Evolutionary conservation across 2,888 invertebrate genomes (phyloP), one percentile per base, ranked within the genome.

Genomic region (Scaptomyza polygonia): DNA sequence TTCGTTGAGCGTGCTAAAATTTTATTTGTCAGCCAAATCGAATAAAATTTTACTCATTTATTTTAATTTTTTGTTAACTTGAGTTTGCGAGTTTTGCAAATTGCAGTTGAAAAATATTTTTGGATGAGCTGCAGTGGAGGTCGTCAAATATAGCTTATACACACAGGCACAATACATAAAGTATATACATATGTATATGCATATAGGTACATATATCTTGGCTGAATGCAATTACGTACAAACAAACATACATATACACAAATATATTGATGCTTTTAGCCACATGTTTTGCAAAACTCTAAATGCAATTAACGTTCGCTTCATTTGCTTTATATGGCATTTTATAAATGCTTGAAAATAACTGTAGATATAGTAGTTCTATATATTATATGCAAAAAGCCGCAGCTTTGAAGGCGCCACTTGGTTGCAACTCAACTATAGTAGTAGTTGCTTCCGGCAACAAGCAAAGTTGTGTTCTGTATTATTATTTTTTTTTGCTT

Each of bases 1-100:
- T 69, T 59, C 69, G 70, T 62, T 39, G 48, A 77, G 72, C 72
- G 81, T 84, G 87, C 86, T 86, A 81, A 86, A 86, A 72, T 55
- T 64, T 72, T 53, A 67, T 63, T 70, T 71, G 72, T 73, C 77
- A 48, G 77, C 52, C 52, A 67, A 72, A 47, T 39, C 51, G 66
- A 48, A 58, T 56, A 47, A 79, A 59, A 61, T 62, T 59, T 27
- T 40, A 72, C 63, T 54, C 32, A 30, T 29, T 63, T 18, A 43
- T 45, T 53, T 8, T 25, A 9, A 21, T 32, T 9, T 32, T 14
- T 3, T 39, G 16, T 52, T 62, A 49, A 62, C 63, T 29, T 14
- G 16, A 51, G 34, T 57, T 61, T 29, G 14, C 45, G 45, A 64
- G 39, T 47, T 51, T 52, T 25, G 14, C 42, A 39, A 21, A 58